Conservation (phyloP, 2,888 invertebrate genomes). For the Leptopilina drosophilae region DNA sequence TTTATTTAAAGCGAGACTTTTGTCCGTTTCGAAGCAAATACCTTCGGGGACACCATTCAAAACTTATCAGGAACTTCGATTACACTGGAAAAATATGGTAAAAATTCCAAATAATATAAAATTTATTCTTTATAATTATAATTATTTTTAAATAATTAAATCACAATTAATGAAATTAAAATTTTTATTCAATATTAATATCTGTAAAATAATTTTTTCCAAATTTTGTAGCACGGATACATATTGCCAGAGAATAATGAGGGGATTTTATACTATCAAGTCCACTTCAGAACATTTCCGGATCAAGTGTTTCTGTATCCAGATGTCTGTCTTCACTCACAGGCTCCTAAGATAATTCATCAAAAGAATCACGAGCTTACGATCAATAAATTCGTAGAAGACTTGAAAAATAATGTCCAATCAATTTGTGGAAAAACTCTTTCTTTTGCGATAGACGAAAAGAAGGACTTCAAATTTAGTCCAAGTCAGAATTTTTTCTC, state of each 20-base stretch:
- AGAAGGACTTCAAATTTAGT: background rate
- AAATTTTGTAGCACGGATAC: conserved; percentile 68
- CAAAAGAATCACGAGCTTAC: conserved; percentile 42
- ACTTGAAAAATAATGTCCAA: background rate
- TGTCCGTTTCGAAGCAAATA: conserved; percentile 66
- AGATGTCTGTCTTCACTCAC: conserved; percentile 63
- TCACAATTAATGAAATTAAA: too few relatives aligned
- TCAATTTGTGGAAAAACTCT: conserved; percentile 21
- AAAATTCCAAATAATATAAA: background rate
- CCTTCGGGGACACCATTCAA: conserved; percentile 65
- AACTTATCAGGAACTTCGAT: conserved; percentile 68
- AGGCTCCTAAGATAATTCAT: conserved; percentile 52
- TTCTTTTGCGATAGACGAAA: background rate
- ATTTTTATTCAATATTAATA: too few relatives aligned
- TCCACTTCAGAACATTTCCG: conserved; percentile 63
- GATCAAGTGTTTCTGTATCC: conserved; percentile 66
- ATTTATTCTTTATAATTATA: too few relatives aligned
- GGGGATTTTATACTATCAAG: conserved; percentile 66
- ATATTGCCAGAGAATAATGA: conserved; percentile 65
- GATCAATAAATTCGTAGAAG: conserved; percentile 18
- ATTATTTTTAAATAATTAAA: too few relatives aligned
- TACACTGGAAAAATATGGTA: conserved; percentile 76
- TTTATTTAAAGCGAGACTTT: conserved; percentile 66
- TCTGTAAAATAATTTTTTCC: conserved; percentile 42
- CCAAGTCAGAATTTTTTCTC: background rate